These are phyloP conservation scores for Drosophila bifasciata DNA, from an alignment of 1,140 invertebrate genomes.

Conservation along the genomic window DNA sequence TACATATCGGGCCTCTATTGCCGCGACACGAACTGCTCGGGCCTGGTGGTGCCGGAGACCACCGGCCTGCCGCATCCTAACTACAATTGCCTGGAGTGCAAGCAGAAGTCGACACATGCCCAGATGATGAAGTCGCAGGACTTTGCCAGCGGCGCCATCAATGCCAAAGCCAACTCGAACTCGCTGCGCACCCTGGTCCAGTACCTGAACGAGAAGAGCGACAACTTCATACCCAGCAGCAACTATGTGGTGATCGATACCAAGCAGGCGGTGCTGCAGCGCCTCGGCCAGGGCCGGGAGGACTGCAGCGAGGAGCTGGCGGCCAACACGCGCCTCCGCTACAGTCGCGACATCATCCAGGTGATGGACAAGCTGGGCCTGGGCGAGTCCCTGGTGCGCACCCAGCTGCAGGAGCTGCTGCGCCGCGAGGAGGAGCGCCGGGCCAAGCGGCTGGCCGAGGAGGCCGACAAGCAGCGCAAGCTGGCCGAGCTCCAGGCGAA, in stretches of 20 bases:
- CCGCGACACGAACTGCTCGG: constrained; percentile 75
- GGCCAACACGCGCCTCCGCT: constrained; percentile 61
- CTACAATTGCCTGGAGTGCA: constrained; percentile 79
- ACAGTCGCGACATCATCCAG: constrained; percentile 81
- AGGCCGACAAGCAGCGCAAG: constrained; percentile 66
- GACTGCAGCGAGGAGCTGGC: constrained; percentile 75
- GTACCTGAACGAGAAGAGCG: constrained; percentile 77
- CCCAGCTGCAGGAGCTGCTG: constrained; percentile 60
- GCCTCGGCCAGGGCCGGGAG: constrained; percentile 57
- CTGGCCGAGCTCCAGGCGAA: constrained; percentile 51
- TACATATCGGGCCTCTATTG: constrained; percentile 78
- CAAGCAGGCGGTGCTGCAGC: constrained; percentile 69
- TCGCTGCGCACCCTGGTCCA: constrained; percentile 70
- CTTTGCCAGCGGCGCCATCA: constrained; percentile 76
- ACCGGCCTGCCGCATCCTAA: constrained; percentile 78
- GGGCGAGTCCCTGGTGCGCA: constrained; percentile 81
- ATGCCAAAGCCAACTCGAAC: constrained; percentile 77
- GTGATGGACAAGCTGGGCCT: constrained; percentile 82
- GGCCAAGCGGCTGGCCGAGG: constrained; percentile 56
- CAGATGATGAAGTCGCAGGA: constrained; percentile 81
- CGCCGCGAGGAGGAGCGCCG: constrained; percentile 60
- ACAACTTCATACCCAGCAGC: constrained; percentile 71
- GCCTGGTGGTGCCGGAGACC: constrained; percentile 74
- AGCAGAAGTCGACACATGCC: constrained; percentile 77
- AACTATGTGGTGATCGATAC: constrained; percentile 79